phyloP scores from a whole-genome alignment of 2,797 vertebrate species.

The Aplochiton taeniatus region DNA sequence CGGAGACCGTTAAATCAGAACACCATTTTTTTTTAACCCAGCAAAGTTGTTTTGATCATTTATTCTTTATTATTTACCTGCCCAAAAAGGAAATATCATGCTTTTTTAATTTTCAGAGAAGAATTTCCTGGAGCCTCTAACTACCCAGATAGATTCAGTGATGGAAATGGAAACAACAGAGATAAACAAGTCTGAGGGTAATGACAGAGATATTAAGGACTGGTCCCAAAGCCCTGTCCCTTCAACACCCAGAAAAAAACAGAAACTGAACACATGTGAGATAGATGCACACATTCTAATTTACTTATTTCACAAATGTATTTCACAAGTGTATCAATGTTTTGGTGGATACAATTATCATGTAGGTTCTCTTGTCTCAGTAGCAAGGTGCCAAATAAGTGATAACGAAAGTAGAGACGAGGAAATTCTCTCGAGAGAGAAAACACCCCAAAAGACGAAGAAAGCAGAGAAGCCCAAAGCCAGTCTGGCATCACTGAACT shows the following conservation, averaged over 20 bases:
- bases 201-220: conserved; percentile 54
- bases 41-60: neutral
- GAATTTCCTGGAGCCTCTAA: conserved; percentile 30
- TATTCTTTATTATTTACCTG: neutral
- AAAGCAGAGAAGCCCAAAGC: conserved; percentile 52
- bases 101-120: conserved; percentile 52
- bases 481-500: conserved; percentile 71
- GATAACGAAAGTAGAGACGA: conserved; percentile 49
- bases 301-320: neutral
- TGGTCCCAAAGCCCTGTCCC: conserved; percentile 29
- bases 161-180: conserved; percentile 39
- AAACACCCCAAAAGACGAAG: conserved; percentile 39
- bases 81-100: too few species aligned
- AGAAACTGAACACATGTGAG: conserved; percentile 66
- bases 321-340: neutral
- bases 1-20: too few species aligned
- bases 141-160: conserved; percentile 47
- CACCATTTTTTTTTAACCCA: too few species aligned
- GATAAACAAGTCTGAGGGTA: conserved; percentile 37
- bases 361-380: neutral
- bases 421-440: conserved; percentile 45
- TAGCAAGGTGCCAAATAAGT: conserved; percentile 74
- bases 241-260: conserved; percentile 62
- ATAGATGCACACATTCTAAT: neutral
- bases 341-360: neutral